Base-by-base conservation (phyloP, 1,140 invertebrate species). In the Drosophila mojavensis region DNA sequence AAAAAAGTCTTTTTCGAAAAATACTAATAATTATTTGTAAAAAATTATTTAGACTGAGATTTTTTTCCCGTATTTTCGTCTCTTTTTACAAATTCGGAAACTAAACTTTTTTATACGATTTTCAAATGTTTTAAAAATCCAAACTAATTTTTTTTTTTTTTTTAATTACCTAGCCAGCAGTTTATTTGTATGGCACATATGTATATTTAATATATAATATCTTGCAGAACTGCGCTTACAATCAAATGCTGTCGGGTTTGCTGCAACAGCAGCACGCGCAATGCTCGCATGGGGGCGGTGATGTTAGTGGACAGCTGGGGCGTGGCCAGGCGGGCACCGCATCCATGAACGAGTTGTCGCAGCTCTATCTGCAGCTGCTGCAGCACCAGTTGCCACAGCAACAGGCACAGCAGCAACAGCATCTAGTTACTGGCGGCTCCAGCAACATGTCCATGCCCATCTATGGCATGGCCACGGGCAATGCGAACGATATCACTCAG, bases 401-500 rank as follows among this genome's bases (percentile, higher is more conserved):
- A 4, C 58, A 61, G 24, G 15, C 53, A 2, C 65, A 67, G 9
- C 67, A 63, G 28, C 73, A 76, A 2, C 56, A 69, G 10, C 75
- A 53, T 4, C 45, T 55, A 28, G 50, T 72, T 6, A 17, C 55
- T 5, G 54, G 24, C 39, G 17, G 4, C 47, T 30, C 13, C 47
- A 56, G 5, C 60, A 59, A 15, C 48, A 70, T 66, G 69, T 36
- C 62, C 10, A 53, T 72, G 48, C 55, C 69, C 47, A 53, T 72
- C 36, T 59, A 72, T 1, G 63, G 54, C 26, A 28, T 72, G 28
- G 13, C 5, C 15, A 24, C 64, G 6, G 50, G 63, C 53, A 61
- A 60, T 58, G 47, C 45, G 28, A 84, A 66, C 28, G 74, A 84
- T 4, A 39, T 84, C 0, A 56, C 50, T 3, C 71, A 83, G 43